Percentiles rank a stretch among this genome's conserved stretches.
These are phyloP conservation scores for Pedionomus torquatus DNA, from an alignment of 2,113 vertebrate species.

Conservation along the genomic window DNA sequence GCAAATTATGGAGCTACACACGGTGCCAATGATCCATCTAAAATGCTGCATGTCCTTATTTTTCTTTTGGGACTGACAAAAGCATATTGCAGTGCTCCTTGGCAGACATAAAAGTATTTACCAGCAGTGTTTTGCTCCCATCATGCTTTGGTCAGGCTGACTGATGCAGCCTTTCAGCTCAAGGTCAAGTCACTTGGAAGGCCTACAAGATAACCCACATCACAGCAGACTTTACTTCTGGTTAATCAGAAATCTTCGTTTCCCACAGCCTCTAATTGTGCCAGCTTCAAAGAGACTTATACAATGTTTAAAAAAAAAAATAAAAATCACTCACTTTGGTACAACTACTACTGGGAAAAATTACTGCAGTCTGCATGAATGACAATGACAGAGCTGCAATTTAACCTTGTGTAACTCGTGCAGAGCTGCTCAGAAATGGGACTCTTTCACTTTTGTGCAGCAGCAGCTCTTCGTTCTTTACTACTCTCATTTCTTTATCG, in stretches of 20 bases:
- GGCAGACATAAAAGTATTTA: slow-evolving; percentile 5
- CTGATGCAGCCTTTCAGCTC: neutral
- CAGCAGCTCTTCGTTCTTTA: neutral
- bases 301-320: neutral
- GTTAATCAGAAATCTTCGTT: slow-evolving; percentile 34
- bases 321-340: neutral
- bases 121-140: neutral
- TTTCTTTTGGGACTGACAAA: slow-evolving; percentile 23
- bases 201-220: neutral
- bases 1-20: neutral
- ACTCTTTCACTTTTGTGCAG: neutral
- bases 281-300: slow-evolving; percentile 20
- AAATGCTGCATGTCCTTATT: neutral
- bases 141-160: neutral
- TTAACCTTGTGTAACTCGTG: slow-evolving; percentile 29
- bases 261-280: neutral
- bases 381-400: slow-evolving; percentile 43
- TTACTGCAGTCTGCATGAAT: slow-evolving; percentile 31
- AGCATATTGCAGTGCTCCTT: neutral
- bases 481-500: neutral
- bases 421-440: slow-evolving; percentile 16
- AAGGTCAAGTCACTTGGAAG: neutral
- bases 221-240: neutral
- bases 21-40: neutral
- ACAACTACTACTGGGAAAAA: slow-evolving; percentile 38